Conservation (phyloP, 1,140 invertebrate species). For the Scaptomyza pallida region DNA sequence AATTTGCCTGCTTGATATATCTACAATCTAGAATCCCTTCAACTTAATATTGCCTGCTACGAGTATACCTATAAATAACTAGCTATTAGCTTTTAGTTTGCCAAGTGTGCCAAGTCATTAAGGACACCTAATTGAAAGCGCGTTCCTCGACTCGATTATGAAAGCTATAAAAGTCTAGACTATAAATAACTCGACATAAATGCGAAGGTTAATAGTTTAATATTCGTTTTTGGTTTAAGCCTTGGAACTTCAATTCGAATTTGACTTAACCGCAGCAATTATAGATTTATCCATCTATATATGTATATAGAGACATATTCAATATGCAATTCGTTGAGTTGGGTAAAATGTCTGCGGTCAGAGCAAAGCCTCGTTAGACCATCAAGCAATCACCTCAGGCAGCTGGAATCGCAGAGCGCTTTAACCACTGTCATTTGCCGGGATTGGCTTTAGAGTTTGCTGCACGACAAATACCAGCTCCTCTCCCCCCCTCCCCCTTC, state of each 20-base stretch:
- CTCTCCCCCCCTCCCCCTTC: background rate
- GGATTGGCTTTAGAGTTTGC: constrained; percentile 50
- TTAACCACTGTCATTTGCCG: constrained; percentile 61
- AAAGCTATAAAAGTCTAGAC: background rate
- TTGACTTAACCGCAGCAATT: background rate
- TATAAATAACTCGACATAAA: background rate
- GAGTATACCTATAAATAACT: background rate
- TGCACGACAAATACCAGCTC: background rate
- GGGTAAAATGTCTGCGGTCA: constrained; percentile 16
- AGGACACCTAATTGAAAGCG: background rate
- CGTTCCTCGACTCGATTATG: background rate
- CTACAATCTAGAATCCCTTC: too few relatives aligned
- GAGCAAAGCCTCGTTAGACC: constrained; percentile 11
- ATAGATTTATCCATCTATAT: constrained; percentile 3
- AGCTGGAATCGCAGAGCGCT: constrained; percentile 49
- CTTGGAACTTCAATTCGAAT: background rate
- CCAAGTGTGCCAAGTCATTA: background rate
- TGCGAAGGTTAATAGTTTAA: background rate
- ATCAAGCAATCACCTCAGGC: constrained; percentile 35
- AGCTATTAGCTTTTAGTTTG: background rate
- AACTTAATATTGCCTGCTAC: too few relatives aligned
- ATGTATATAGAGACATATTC: constrained; percentile 8
- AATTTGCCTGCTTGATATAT: background rate
- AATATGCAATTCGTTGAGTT: constrained; percentile 18
- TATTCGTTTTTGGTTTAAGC: background rate